phyloP scores from a whole-genome alignment of 64 coral and sea anemone genomes.

The Catalaphyllia jardinei region DNA sequence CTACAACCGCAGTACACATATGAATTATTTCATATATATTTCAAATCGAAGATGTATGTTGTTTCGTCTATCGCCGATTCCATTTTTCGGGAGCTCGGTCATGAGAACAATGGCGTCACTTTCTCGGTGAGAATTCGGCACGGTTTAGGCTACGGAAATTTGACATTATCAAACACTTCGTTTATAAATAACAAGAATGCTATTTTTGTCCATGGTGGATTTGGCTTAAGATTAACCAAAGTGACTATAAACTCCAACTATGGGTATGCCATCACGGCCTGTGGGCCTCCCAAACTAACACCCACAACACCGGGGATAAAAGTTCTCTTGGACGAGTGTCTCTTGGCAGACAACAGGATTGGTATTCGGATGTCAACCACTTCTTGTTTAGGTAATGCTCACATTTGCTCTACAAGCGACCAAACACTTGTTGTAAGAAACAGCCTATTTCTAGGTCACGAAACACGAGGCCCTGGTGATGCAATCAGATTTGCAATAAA shows the following conservation, averaged over 20 bases:
- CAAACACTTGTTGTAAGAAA: conserved; percentile 4
- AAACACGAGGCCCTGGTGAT: conserved; percentile 3
- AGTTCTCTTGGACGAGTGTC: background rate
- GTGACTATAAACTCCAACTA: background rate
- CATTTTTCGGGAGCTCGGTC: background rate
- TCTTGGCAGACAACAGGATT: background rate
- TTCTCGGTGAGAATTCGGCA: background rate
- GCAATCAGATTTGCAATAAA: background rate
- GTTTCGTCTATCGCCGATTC: background rate
- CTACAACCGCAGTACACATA: too few relatives aligned
- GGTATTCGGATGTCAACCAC: background rate
- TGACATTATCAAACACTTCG: background rate
- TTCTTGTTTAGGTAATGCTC: background rate
- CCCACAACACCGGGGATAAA: background rate
- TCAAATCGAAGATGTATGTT: background rate
- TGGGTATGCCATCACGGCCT: background rate
- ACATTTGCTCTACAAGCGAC: background rate
- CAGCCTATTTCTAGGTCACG: background rate
- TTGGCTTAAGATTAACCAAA: background rate
- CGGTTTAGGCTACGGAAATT: background rate
- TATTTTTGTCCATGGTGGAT: background rate
- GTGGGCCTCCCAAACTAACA: background rate
- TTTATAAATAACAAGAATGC: conserved; percentile 1
- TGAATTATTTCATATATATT: too few relatives aligned
- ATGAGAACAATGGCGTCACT: background rate